phyloP scores from a whole-genome alignment of 2,797 vertebrate species.

The Oreochromis grahami region DNA sequence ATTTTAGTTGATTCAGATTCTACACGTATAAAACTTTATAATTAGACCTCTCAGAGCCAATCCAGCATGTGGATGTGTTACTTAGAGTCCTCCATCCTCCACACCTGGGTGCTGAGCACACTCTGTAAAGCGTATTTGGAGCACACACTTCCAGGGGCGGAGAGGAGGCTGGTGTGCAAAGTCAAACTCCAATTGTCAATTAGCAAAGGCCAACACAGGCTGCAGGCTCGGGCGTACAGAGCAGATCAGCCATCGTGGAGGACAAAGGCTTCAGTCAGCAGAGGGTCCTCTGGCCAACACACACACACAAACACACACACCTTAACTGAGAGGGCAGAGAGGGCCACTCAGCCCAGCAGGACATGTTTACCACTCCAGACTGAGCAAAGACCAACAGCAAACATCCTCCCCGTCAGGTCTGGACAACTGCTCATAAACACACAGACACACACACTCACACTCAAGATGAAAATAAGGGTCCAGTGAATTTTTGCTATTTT shows the following conservation, averaged over 20 bases:
- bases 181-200: conserved; percentile 63
- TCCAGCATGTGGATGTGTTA: conserved; percentile 38
- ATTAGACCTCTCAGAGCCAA: neutral
- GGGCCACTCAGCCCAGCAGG: conserved; percentile 29
- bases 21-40: neutral
- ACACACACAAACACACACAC: neutral
- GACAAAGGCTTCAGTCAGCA: conserved; percentile 53
- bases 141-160: conserved; percentile 66
- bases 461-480: neutral
- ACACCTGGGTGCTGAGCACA: conserved; percentile 70
- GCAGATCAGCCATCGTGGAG: conserved; percentile 20
- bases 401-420: conserved; percentile 53
- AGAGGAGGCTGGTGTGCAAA: conserved; percentile 46
- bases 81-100: conserved; percentile 34
- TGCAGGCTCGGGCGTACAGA: conserved; percentile 43
- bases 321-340: neutral
- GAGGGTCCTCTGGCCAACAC: conserved; percentile 13
- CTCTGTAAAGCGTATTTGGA: conserved; percentile 71
- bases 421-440: conserved; percentile 40
- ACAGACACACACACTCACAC: neutral
- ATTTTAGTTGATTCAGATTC: neutral
- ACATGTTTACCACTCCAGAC: conserved; percentile 56
- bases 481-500: fast-evolving
- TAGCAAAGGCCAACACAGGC: conserved; percentile 69
- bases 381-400: conserved; percentile 65